Conservation (phyloP, 2,888 invertebrate species). For the Cephus nigrinus region DNA sequence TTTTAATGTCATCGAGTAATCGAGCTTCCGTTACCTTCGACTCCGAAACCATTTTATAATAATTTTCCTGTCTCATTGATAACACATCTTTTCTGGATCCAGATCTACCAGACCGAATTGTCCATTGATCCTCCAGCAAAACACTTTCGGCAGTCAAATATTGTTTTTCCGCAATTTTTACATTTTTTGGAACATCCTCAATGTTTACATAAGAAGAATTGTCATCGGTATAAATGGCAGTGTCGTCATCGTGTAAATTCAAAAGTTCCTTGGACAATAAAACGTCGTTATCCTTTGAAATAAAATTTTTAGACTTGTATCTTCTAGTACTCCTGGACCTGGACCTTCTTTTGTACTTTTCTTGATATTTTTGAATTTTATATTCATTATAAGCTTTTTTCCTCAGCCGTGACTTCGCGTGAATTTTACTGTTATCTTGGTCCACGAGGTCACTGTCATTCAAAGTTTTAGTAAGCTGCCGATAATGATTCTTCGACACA, state of each 20-base stretch:
- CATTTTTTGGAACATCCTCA: conserved; percentile 3
- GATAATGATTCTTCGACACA: background rate
- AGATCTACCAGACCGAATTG: background rate
- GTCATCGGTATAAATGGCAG: background rate
- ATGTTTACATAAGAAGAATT: conserved; percentile 1
- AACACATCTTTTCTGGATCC: background rate
- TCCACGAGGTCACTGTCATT: background rate
- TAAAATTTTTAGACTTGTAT: background rate
- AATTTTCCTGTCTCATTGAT: background rate
- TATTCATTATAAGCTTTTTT: background rate
- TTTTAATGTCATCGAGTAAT: conserved; percentile 27
- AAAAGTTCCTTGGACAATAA: background rate
- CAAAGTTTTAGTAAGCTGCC: background rate
- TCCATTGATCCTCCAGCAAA: conserved; percentile 5
- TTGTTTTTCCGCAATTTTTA: background rate
- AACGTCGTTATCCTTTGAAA: background rate
- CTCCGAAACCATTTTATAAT: conserved; percentile 4
- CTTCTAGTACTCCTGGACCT: background rate
- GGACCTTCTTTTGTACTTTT: background rate
- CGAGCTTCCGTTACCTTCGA: conserved; percentile 6
- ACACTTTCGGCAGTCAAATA: conserved; percentile 4
- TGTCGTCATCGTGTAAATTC: background rate
- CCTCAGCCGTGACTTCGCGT: background rate
- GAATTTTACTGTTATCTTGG: background rate
- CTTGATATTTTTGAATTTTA: background rate